Conservation (phyloP, 2,113 vertebrate genomes). For the Corvus cornix region DNA sequence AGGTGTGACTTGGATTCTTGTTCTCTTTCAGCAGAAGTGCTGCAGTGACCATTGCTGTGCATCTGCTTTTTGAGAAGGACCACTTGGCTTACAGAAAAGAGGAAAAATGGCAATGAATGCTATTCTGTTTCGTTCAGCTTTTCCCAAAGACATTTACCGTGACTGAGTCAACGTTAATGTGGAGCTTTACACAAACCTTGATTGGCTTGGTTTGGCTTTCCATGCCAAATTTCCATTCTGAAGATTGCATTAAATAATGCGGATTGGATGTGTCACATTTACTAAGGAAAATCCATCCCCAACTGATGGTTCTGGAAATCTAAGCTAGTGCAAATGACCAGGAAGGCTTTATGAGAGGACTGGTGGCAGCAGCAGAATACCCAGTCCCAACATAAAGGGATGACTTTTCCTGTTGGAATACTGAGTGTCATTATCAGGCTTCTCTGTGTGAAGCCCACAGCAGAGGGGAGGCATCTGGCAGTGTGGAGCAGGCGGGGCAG, state of each 20-base stretch:
- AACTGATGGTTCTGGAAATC: not conserved
- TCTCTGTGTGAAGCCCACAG: not conserved
- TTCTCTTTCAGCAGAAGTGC: not conserved
- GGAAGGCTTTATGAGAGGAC: not conserved
- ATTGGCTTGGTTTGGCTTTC: not conserved
- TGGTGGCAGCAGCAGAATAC: not conserved
- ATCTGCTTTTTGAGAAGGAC: not conserved
- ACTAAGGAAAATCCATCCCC: not conserved
- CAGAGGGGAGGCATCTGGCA: not conserved
- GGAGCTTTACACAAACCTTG: not conserved
- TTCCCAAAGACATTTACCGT: not conserved
- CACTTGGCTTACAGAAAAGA: not conserved
- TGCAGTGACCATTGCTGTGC: not conserved
- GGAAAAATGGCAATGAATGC: not conserved
- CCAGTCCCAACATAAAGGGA: not conserved
- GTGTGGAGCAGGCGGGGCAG: not conserved
- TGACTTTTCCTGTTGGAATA: not conserved
- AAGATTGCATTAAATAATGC: not conserved
- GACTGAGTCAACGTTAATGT: accelerated
- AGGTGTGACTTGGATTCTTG: not conserved
- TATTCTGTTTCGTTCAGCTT: not conserved
- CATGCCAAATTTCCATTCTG: not conserved
- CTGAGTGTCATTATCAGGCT: not conserved
- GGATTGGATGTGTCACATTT: not conserved
- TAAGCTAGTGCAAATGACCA: not conserved